Evolutionary conservation across 2,113 vertebrate species (phyloP).

Genomic region (Pteruthius melanotis): DNA sequence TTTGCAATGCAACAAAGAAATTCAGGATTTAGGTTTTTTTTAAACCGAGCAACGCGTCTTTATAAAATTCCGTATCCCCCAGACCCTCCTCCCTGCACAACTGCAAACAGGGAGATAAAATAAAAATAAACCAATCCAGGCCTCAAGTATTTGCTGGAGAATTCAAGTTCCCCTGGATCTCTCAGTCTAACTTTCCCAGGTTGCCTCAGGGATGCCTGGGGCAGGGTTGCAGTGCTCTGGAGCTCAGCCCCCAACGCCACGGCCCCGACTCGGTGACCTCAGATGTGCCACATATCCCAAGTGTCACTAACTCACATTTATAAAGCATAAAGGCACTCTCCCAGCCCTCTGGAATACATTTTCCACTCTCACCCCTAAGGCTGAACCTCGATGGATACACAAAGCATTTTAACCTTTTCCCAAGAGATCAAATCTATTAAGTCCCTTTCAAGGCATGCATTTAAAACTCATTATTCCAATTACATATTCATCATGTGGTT

Average conservation of each 20-base stretch:
- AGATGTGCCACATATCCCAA: neutral
- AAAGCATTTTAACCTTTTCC: neutral
- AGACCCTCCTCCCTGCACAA: neutral
- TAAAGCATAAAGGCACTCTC: neutral
- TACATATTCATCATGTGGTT: neutral
- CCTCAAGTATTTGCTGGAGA: neutral
- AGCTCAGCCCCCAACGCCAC: neutral
- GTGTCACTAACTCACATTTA: neutral
- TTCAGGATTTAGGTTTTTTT: neutral
- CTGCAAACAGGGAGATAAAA: neutral
- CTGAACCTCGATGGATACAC: neutral
- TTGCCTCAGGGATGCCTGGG: neutral
- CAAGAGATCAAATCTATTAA: neutral
- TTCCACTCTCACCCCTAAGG: neutral
- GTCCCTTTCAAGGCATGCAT: neutral
- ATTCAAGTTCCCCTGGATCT: neutral
- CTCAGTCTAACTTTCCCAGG: neutral
- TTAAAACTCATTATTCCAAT: neutral
- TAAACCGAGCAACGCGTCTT: accelerated
- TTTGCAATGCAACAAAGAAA: neutral
- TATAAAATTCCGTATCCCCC: accelerated
- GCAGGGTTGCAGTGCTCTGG: neutral
- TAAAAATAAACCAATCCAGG: neutral
- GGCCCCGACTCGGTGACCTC: neutral
- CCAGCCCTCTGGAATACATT: neutral